Conservation (phyloP, 2,797 vertebrate genomes). For the Tympanoctomys barrerae region DNA sequence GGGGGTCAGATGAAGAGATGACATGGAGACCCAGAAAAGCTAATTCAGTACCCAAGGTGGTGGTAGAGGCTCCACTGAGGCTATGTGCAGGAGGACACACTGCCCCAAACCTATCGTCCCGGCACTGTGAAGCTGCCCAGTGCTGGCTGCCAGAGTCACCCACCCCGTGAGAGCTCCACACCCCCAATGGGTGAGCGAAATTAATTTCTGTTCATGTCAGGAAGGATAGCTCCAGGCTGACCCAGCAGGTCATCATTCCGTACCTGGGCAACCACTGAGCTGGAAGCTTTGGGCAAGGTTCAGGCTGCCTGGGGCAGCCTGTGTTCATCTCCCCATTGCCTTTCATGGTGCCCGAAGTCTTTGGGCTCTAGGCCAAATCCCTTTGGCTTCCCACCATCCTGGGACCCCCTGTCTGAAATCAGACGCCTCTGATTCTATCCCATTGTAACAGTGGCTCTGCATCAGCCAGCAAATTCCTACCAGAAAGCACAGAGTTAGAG, state of each 20-base stretch:
- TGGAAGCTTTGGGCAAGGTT: constrained; percentile 73
- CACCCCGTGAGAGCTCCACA: constrained; percentile 82
- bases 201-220: constrained; percentile 85
- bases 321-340: constrained; percentile 72
- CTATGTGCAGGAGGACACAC: constrained; percentile 65
- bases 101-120: constrained; percentile 78
- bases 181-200: constrained; percentile 84
- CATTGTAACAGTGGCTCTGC: not conserved
- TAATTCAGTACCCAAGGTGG: constrained; percentile 47
- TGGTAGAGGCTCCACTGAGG: constrained; percentile 54
- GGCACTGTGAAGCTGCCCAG: constrained; percentile 80
- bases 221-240: constrained; percentile 82
- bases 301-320: constrained; percentile 66
- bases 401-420: not conserved
- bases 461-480: constrained; percentile 64
- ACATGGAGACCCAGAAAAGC: not conserved
- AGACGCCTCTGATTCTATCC: not conserved
- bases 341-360: constrained; percentile 58
- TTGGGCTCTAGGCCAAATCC: not conserved
- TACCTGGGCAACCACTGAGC: constrained; percentile 63
- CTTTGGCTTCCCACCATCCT: not conserved
- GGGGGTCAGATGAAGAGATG: not conserved
- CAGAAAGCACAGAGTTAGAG: constrained; percentile 56
- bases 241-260: constrained; percentile 74
- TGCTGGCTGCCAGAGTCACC: constrained; percentile 82